Base-by-base conservation (phyloP, 2,888 invertebrate species). In the Leptopilina syphax region DNA sequence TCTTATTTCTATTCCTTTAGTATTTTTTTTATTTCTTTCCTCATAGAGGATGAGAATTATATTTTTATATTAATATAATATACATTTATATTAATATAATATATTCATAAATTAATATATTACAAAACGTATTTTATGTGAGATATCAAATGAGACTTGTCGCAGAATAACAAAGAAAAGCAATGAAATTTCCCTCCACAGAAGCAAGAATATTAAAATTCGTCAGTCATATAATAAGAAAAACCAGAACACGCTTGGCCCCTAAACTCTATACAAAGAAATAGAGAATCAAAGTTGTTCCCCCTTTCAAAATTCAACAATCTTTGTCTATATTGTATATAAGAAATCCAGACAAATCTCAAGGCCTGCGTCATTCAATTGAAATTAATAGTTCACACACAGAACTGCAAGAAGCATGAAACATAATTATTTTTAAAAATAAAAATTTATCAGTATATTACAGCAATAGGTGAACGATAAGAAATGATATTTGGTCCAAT, bases 291-390 rank as follows among this genome's bases (percentile, higher is more conserved):
- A 44, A 34, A 34, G 34, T 34, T 34, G 34, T 27, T 57, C 9
- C 34, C 57, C 57, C 70, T 70, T 68, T 73, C 73, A 57, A 57
- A 57, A 73, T 54, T 47, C 50, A 27, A 70, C 50, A 54, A 70
- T 70, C 70, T 70, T 8, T 44, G 8, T 44, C 6, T 44, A 8
- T 44, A 44, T 34, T 44, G 44, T 44, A 44, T 34, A 70, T 68
- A 50, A 70, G 70, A 13, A 50, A 24, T 50, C 70, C 27, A 13
- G 54, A 27, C 13, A 50, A 12, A 27, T 50, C 50, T 70, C 50
- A 70, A 70, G 70, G 27, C 27, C 9, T 27, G 12, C 24, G 27
- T 18, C 12, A 50, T 1, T 27, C 54, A 50, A 13, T 10, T 12
- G 27, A 54, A 68, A 50, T 68, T 68, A 68, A 50, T 68, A 63